These are phyloP conservation scores for Patella depressa DNA, from an alignment of 2,888 invertebrate genomes.

Conservation along the genomic window DNA sequence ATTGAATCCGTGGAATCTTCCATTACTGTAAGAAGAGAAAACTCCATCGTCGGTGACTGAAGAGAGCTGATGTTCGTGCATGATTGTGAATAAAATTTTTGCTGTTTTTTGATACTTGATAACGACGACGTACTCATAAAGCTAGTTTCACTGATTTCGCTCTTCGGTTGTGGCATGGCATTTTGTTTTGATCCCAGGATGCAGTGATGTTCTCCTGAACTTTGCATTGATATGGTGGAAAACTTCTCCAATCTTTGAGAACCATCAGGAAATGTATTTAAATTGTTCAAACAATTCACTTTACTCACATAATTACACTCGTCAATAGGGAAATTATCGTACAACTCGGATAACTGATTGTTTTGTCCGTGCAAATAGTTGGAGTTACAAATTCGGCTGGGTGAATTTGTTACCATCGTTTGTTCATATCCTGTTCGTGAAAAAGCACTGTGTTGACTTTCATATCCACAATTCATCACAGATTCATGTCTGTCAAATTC, in stretches of 20 bases:
- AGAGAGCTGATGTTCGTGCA: conserved; percentile 30
- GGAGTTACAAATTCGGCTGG: neutral
- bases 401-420: too few species aligned
- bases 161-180: neutral
- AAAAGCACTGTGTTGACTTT: too few species aligned
- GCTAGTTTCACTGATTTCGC: neutral
- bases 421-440: too few species aligned
- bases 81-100: neutral
- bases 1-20: conserved; percentile 31
- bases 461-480: too few species aligned
- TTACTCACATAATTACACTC: neutral
- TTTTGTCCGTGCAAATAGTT: conserved; percentile 1
- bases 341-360: neutral
- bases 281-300: neutral
- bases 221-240: conserved; percentile 8
- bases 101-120: neutral
- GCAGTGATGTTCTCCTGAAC: neutral
- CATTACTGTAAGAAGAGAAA: conserved; percentile 65
- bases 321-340: neutral
- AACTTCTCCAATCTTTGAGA: neutral
- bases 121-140: neutral
- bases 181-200: conserved; percentile 4
- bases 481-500: neutral
- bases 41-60: conserved; percentile 71
- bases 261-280: neutral